Conservation (phyloP, 2,113 vertebrate species). For the Cettia cetti region DNA sequence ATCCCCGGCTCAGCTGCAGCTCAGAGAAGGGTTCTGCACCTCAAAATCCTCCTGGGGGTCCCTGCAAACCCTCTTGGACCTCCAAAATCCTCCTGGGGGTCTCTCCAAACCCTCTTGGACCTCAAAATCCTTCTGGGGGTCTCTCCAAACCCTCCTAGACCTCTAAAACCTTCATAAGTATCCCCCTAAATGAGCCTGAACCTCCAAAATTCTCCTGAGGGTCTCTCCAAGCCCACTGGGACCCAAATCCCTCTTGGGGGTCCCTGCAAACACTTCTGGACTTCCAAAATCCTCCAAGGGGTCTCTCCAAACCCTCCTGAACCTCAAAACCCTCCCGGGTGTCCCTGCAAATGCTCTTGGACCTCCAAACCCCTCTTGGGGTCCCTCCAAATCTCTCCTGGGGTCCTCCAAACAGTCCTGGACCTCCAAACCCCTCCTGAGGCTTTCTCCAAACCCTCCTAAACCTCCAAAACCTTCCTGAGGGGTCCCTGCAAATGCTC, state of each 20-base stretch:
- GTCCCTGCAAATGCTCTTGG: neutral
- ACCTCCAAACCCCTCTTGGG: accelerated
- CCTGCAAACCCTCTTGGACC: neutral
- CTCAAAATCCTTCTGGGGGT: neutral
- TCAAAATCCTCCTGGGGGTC: neutral
- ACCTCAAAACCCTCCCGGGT: neutral
- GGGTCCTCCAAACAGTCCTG: too few species aligned
- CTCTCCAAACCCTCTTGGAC: neutral
- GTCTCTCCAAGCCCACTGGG: too few species aligned
- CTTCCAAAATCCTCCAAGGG: neutral
- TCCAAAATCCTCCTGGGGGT: neutral
- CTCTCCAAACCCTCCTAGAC: neutral
- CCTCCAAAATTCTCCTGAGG: neutral
- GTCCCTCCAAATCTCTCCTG: neutral
- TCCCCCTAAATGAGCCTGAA: neutral
- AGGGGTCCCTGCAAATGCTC: accelerated
- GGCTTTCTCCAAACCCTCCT: too few species aligned
- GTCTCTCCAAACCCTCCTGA: accelerated
- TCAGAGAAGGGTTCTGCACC: neutral
- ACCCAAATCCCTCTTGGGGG: neutral
- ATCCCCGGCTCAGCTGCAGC: too few species aligned
- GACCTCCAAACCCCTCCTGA: too few species aligned
- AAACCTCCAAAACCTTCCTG: neutral
- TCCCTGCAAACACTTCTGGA: accelerated
- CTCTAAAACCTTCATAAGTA: neutral